These are phyloP conservation scores for Myrmecobius fasciatus DNA, from an alignment of 2,113 vertebrate genomes.

Conservation along the genomic window DNA sequence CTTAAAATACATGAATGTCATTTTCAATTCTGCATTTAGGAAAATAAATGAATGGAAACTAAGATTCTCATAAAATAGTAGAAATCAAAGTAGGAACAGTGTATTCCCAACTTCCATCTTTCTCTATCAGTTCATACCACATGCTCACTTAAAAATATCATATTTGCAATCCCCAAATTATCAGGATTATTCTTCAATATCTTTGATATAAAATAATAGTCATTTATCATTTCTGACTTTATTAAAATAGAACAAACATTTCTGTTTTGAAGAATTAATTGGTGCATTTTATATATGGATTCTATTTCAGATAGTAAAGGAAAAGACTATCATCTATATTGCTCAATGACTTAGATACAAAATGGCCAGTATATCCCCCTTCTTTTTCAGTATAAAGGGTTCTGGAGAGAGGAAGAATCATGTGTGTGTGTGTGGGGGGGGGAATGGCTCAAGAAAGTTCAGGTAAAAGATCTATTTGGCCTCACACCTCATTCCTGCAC, in stretches of 20 bases:
- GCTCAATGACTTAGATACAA: neutral
- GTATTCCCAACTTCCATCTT: neutral
- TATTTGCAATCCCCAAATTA: too few relatives aligned
- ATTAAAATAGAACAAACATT: neutral
- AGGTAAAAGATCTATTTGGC: too few relatives aligned
- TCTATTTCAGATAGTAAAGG: neutral
- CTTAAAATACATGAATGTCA: neutral
- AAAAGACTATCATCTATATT: neutral
- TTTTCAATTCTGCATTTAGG: neutral
- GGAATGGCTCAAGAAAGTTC: neutral
- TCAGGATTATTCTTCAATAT: neutral
- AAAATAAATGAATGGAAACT: neutral
- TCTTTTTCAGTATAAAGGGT: neutral
- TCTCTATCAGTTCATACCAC: neutral
- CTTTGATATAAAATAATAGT: neutral
- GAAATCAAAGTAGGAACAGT: neutral
- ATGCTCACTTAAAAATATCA: neutral
- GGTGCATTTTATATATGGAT: neutral
- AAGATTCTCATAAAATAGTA: neutral
- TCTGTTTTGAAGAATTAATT: neutral
- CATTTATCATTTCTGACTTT: neutral
- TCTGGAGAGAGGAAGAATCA: neutral
- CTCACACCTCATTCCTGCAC: too few relatives aligned
- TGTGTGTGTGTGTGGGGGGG: too few relatives aligned
- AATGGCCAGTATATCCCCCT: neutral